These are phyloP conservation scores for Lagocephalus sceleratus DNA, from an alignment of 2,797 vertebrate species.

Conservation along the genomic window DNA sequence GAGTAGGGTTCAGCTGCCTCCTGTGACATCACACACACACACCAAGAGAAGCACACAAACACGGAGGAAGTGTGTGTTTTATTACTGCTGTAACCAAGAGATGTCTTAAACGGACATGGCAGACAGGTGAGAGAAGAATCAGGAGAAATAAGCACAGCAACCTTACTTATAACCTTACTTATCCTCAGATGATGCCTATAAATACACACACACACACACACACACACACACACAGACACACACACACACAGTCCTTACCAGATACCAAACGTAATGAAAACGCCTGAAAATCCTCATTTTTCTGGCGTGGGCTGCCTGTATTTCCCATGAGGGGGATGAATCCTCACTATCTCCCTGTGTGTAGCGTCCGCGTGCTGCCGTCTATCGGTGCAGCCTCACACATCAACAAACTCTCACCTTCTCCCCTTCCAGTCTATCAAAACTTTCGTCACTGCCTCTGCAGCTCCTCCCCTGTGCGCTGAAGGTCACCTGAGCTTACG, in stretches of 20 bases:
- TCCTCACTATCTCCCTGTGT: constrained; percentile 24
- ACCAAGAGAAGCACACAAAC: constrained; percentile 52
- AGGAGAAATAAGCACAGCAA: constrained; percentile 6
- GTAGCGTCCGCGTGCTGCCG: constrained; percentile 42
- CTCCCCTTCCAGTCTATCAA: constrained; percentile 23
- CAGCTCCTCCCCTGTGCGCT: constrained; percentile 42
- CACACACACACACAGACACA: constrained; percentile 13
- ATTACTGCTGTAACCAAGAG: constrained; percentile 5
- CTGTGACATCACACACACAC: constrained; percentile 63
- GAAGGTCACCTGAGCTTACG: constrained; percentile 46
- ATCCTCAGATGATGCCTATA: constrained; percentile 1
- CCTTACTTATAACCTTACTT: background rate
- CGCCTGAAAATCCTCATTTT: constrained; percentile 85
- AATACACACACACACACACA: constrained; percentile 23
- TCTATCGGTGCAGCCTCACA: constrained; percentile 11
- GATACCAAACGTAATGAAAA: constrained; percentile 87
- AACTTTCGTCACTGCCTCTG: constrained; percentile 27
- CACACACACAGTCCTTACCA: constrained; percentile 57
- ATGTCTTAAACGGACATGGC: background rate
- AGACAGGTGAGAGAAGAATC: constrained; percentile 9
- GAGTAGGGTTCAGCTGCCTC: constrained; percentile 63
- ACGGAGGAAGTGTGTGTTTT: constrained; percentile 22
- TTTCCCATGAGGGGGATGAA: constrained; percentile 3
- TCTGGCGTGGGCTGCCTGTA: constrained; percentile 11
- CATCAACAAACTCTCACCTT: constrained; percentile 35